Base-by-base conservation (phyloP, 2,888 invertebrate genomes). In the Chymomyza amoena region DNA sequence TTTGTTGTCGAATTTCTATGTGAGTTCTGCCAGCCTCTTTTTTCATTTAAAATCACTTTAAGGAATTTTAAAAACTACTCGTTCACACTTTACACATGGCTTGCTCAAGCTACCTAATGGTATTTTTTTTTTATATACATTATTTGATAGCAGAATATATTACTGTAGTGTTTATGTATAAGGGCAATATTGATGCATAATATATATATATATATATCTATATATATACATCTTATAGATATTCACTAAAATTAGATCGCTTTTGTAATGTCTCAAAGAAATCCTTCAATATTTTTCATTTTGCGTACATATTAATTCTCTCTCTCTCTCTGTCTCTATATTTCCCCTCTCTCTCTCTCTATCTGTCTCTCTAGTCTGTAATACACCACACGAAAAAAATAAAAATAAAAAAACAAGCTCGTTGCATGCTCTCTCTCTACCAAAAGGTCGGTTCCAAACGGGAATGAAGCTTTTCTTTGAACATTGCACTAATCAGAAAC, bases 261-360 rank as follows among this genome's bases (percentile, higher is more conserved):
- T 86, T 81, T 81, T 80, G 78, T 86, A 81, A 83, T 84, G 78
- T 77, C 80, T 72, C 75, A 77, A 78, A 75, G 73, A 77, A 82
- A 77, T 61, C 78, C 79, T 68, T 72, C 66, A 60, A 71, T 13
- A 13, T 50, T 70, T 70, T 64, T 57, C 6, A 54, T 75, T 75
- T 62, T 70, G 84, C 76, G 65, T 73, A 70, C 52, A 65, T 65
- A 66, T 77, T 72, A 52, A 68, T 69, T 65, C 61, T 74, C 51
- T 66, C 45, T 1, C 28, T 57, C 18, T 57, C 9, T 16, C 39
- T 45, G 54, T 54, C 16, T 16, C 56, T 32, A 0, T 32, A 7
- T 5, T 51, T 65, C 67, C 57, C 64, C 65, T 64, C 61, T 74
- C 45, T 66, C 45, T 57, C 57, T 62, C 65, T 64, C 61, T 74